Base-by-base conservation (phyloP, 2,113 vertebrate genomes). In the Podilymbus podiceps region DNA sequence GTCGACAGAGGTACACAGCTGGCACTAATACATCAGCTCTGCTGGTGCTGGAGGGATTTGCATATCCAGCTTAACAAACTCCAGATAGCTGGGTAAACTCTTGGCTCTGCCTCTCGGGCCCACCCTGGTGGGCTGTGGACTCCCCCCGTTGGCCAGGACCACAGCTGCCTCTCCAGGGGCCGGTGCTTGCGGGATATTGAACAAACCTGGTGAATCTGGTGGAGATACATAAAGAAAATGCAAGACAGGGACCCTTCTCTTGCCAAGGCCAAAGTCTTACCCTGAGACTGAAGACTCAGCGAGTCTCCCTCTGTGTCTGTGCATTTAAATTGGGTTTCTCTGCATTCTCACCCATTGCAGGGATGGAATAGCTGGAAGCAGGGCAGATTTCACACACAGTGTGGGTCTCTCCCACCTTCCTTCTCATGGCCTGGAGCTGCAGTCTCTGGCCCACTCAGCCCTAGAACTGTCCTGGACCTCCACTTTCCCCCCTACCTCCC, bases 291-390 rank as follows among this genome's bases (percentile, higher is more conserved):
- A 63, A 75, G 21, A 44, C 6, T 79, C 14, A 5, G 9, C 9
- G 33, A 46, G 24, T 35, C 33, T 38, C 9, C 14, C 21, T 74
- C 31, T 0, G 0, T 27, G 24, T 71, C 19, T 47, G 11, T 40
- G 66, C 24, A 8, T 78, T 64, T 69, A 25, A 46, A 40, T 6
- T 14, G 44, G 25, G 5, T 59, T 94, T 91, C 40, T 50, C 62
- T 47, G 27, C 49, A 40, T 20, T 46, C 35, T 5, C 3, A 16
- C 11, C 20, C 1, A 0, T 30, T 0, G 0, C 49, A 85, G 78
- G 62, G 50, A 24, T 2, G 6, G 58, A 27, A 33, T 20, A 55
- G 21, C 49, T 31, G 44, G 21, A 60, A 12, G 25, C 28, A 47
- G 59, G 20, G 50, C 44, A 60, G 24, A 44, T 90, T 81, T 59